These are phyloP conservation scores for Philonicus albiceps DNA, from an alignment of 2,888 invertebrate genomes.

Conservation along the genomic window DNA sequence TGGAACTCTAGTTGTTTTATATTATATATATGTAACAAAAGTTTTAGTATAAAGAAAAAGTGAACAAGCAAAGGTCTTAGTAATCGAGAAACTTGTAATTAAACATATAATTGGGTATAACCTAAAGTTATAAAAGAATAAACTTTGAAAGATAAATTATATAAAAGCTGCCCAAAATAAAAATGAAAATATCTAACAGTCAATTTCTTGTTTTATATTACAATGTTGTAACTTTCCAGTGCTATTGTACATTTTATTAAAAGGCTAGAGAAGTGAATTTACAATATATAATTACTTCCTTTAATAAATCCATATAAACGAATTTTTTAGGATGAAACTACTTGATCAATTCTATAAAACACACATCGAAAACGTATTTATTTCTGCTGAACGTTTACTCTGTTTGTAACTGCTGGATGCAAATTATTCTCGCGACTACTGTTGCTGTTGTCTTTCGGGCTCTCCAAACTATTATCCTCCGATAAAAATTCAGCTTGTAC, in stretches of 20 bases:
- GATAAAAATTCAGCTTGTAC: conserved; percentile 40
- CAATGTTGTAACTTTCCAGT: neutral
- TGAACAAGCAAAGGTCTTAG: conserved; percentile 35
- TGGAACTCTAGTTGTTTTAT: conserved; percentile 63
- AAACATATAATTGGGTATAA: conserved; percentile 25
- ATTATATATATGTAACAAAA: conserved; percentile 48
- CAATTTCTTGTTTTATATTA: neutral
- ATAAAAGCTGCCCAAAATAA: conserved; percentile 28
- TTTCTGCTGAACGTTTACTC: neutral
- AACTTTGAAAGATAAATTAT: conserved; percentile 29
- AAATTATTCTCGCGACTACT: neutral
- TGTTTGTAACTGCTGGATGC: neutral
- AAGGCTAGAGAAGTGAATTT: no score
- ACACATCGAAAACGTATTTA: neutral
- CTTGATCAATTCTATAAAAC: neutral
- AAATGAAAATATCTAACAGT: conserved; percentile 35
- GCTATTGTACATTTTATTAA: neutral
- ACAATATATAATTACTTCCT: no score
- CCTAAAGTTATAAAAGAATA: conserved; percentile 18
- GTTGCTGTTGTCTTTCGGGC: neutral
- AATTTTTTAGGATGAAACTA: neutral
- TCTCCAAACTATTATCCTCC: conserved; percentile 19
- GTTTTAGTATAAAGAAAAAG: conserved; percentile 53
- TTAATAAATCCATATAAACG: no score
- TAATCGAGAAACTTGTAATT: conserved; percentile 39